These are phyloP conservation scores for Drosophila fuyamai DNA, from an alignment of 1,140 invertebrate genomes.

Conservation along the genomic window DNA sequence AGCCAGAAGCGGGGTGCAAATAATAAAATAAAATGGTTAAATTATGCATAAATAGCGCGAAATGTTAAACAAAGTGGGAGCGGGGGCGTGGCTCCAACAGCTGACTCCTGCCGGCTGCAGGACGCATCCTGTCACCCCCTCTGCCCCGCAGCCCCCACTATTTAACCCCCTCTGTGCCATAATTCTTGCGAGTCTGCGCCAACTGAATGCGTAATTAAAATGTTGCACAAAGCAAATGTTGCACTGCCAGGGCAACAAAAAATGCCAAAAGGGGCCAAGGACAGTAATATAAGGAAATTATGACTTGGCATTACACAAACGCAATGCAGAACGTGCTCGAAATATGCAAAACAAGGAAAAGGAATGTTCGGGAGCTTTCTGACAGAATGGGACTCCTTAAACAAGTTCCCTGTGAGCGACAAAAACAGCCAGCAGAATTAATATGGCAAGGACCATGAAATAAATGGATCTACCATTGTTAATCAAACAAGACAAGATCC, in stretches of 20 bases:
- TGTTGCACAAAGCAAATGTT: constrained; percentile 62
- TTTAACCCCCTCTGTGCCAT: constrained; percentile 38
- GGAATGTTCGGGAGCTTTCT: constrained; percentile 13
- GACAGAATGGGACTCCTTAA: constrained; percentile 20
- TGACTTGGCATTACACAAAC: constrained; percentile 45
- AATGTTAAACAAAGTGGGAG: constrained; percentile 46
- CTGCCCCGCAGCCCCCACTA: background rate
- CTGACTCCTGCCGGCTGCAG: constrained; percentile 43
- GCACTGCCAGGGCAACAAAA: constrained; percentile 41
- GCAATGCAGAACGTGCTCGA: constrained; percentile 43
- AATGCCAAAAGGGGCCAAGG: constrained; percentile 37
- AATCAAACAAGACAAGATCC: background rate
- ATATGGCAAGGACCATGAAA: constrained; percentile 9
- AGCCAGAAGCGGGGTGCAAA: constrained; percentile 37
- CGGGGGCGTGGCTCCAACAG: constrained; percentile 18
- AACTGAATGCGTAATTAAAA: constrained; percentile 82
- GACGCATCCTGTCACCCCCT: constrained; percentile 19
- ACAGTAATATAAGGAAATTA: constrained; percentile 60
- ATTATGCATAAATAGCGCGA: constrained; percentile 52
- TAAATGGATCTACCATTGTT: background rate
- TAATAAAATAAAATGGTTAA: constrained; percentile 62
- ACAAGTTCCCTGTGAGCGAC: background rate
- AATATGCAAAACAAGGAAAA: constrained; percentile 31
- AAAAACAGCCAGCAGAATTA: constrained; percentile 6
- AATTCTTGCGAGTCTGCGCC: constrained; percentile 47